Evolutionary conservation across 2,797 vertebrate genomes (phyloP), one percentile per base, ranked within the genome.

Genomic region (Thaleichthys pacificus): DNA sequence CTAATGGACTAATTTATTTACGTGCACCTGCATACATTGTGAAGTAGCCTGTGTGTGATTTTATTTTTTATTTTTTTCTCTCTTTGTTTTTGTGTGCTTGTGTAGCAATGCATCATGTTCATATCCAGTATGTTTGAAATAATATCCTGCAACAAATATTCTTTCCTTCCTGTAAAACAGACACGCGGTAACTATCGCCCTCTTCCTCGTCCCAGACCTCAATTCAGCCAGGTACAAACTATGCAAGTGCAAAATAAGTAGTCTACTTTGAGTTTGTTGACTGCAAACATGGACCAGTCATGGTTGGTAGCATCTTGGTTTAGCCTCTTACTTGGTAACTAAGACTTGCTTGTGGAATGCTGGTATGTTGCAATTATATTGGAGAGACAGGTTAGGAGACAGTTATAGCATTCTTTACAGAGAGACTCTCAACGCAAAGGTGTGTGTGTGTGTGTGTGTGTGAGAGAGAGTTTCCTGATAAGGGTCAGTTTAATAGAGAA

Each of bases 161-260:
- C 5, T 21, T 66, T 47, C 63, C 35, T 66, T 9, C 21, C 42
- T 24, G 11, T 66, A n/a, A 76, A 76, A 85, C 78, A 85, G 83
- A 78, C 70, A 28, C 60, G 66, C 0, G 81, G 76, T 66, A 75
- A 32, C 72, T 82, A 67, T 69, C 76, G 76, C 3, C 75, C 71
- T 9, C 72, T 84, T 51, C 81, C 80, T 21, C 65, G 75, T 61
- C 75, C 77, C 9, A 47, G 58, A 68, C 49, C 79, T 69, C 21
- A 77, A 84, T 73, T 79, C 81, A 65, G 79, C 38, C 73, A 83
- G 77, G 82, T 83, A 82, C 66, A 62, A n/a, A 38, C 60, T 15
- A 66, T 32, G 54, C 81, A 68, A 32, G 22, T 0, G 28, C 21
- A 7, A 3, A 12, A 15, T 21, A 3, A 15, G 2, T 30, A 11